phyloP scores from a whole-genome alignment of 1,140 invertebrate species.

The Sitodiplosis mosellana region DNA sequence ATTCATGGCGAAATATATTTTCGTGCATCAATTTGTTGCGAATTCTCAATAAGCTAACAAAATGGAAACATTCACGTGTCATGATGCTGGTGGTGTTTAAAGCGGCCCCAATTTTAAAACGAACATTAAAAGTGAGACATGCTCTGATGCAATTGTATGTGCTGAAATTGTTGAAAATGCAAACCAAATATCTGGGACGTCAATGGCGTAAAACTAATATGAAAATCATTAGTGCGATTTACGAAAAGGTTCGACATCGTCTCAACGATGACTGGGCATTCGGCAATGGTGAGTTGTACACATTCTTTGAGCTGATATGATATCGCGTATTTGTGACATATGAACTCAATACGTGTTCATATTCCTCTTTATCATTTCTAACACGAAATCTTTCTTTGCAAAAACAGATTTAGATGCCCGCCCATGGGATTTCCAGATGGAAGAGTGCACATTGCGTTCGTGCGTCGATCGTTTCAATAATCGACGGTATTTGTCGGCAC shows the following conservation, averaged over 20 bases:
- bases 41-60: conserved; percentile 96
- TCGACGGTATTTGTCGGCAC: conserved; percentile 46
- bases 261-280: conserved; percentile 99
- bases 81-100: conserved; percentile 99
- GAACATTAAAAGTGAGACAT: conserved; percentile 87
- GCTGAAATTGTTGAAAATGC: conserved; percentile 96
- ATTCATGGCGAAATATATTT: conserved; percentile 96
- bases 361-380: too few relatives aligned
- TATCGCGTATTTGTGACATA: too few relatives aligned
- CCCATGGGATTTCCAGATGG: conserved; percentile 97
- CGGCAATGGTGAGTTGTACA: conserved; percentile 61
- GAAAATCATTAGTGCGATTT: conserved; percentile 99
- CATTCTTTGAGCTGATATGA: conserved; percentile 2
- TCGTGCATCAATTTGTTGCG: conserved; percentile 93
- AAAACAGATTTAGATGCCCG: conserved; percentile 72
- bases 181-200: conserved; percentile 95
- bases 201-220: conserved; percentile 99
- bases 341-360: too few relatives aligned
- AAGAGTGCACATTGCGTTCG: conserved; percentile 84
- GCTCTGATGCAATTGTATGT: conserved; percentile 98
- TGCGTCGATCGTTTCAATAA: conserved; percentile 93
- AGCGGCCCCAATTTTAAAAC: conserved; percentile 93
- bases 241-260: conserved; percentile 86
- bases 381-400: conserved; percentile 22
- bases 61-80: conserved; percentile 98